Percentiles rank a stretch among this genome's conserved stretches.
Conservation (phyloP, 1,140 invertebrate genomes). For the Myzus persicae region DNA sequence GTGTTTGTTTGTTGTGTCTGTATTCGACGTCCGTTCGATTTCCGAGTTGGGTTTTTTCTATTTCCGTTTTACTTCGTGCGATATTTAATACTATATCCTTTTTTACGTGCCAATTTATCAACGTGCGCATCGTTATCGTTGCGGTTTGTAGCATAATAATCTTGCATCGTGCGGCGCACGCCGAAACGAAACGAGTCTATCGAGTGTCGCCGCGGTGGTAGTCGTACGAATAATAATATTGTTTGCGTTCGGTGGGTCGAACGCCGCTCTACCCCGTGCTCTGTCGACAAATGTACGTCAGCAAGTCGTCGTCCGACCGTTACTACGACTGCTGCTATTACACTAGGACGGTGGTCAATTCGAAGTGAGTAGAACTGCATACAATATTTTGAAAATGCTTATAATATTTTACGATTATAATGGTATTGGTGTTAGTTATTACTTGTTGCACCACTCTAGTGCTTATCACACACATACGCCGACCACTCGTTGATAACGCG, state of each 20-base stretch:
- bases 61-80: background rate
- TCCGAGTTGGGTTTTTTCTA: background rate
- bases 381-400: background rate
- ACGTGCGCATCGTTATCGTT: background rate
- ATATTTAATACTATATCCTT: background rate
- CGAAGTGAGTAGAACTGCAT: background rate
- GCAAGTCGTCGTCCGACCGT: background rate
- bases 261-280: background rate
- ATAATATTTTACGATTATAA: background rate
- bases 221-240: background rate
- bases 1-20: background rate
- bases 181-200: too few relatives aligned
- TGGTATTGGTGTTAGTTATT: background rate
- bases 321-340: background rate
- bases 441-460: background rate
- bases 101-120: background rate
- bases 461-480: slow-evolving; percentile 5
- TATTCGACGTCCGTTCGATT: background rate
- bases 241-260: background rate
- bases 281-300: slow-evolving; percentile 36
- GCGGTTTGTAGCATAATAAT: background rate
- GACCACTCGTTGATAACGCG: background rate
- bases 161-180: background rate
- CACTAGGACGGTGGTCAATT: slow-evolving; percentile 4
- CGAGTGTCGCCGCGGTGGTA: background rate